Base-by-base conservation (phyloP, 2,113 vertebrate species). In the Triplophysa tibetana region DNA sequence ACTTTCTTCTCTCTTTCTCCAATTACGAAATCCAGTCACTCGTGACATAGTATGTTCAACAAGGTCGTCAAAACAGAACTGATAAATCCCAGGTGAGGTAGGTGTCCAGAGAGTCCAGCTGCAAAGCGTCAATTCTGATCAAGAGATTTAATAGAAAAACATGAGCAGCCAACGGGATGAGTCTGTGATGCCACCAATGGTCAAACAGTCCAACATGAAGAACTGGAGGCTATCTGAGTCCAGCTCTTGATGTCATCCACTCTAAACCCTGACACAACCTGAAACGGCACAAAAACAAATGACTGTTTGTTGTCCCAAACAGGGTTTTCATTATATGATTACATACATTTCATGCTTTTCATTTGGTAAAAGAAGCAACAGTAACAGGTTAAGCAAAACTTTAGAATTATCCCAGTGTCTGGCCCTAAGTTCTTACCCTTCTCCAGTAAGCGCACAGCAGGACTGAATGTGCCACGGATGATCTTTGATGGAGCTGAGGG, bases 401-500 rank as follows among this genome's bases (percentile, higher is more conserved):
- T 41, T 10, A 33, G 45, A 0, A 0, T 11, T 14, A 38, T 8
- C 23, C 50, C 14, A 17, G 9, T 38, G 14, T 14, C 4, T 19
- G 8, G 54, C 21, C 10, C 33, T 13, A 9, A 41, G 58, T 3
- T 69, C 82, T 82, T 85, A 99, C 97, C 97, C 98, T 85, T 99
- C 96, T 72, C 97, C 98, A 75, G 98, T 99, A 29, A 99, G 95
- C 78, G 96, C 97, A 82, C 97, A 99, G 91, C 97, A 99, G 24
- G 97, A 97, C 89, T 99, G 97, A 76, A 99, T 98, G 89, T 99
- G 96, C 97, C 98, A 99, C 84, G 97, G 97, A 89, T 98, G 97
- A 91, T 99, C 97, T 91, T 99, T 98, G 82, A 99, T 93, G 0
- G 96, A 96, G 61, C 97, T 98, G 43, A 99, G 93, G 79, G 98